Evolutionary conservation across 2,113 vertebrate species (phyloP), one percentile per base, ranked within the genome.

Genomic region (Guaruba guarouba): DNA sequence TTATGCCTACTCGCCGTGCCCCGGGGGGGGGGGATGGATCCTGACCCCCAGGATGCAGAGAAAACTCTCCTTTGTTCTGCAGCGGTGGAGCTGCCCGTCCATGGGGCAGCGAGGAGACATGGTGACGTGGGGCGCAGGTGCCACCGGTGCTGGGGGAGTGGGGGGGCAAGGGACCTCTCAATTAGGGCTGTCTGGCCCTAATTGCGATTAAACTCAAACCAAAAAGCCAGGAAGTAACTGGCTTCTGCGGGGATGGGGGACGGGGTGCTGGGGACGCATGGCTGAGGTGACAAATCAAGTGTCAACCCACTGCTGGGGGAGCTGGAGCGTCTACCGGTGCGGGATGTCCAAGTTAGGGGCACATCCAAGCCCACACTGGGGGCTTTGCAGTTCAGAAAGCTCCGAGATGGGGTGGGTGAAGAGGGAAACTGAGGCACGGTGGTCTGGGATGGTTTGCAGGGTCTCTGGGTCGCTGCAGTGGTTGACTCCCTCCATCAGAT

Each of bases 31-130:
- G 33, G 86, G 61, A 20, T 5, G 0, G 18, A 35, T 39, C n/a
- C 61, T 27, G 61, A 4, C 13, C 35, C 71, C 54, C 33, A 0
- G 59, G 28, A 1, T 0, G 19, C 1, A 3, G 55, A 44, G 49
- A 69, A 16, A 39, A 6, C 5, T 5, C n/a, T 39, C 19, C 89
- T 79, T 46, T 63, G 67, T 57, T 63, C 49, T 9, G 49, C 37
- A 2, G 18, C 22, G 46, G 20, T 0, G 49, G 84, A 23, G 23
- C 9, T 13, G 0, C 57, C 44, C 5, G 13, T 29, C 37, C 52
- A 0, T 3, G 0, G 25, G 13, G 80, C 33, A 0, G 2, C 10
- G 66, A 35, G 70, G n/a, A 15, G 59, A 35, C 3, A 13, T 17
- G 18, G 66, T 29, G 82, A 2, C 23, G 0, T 0, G 37, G 54